Conservation (phyloP, 2,797 vertebrate species). For the Sarcoramphus papa region DNA sequence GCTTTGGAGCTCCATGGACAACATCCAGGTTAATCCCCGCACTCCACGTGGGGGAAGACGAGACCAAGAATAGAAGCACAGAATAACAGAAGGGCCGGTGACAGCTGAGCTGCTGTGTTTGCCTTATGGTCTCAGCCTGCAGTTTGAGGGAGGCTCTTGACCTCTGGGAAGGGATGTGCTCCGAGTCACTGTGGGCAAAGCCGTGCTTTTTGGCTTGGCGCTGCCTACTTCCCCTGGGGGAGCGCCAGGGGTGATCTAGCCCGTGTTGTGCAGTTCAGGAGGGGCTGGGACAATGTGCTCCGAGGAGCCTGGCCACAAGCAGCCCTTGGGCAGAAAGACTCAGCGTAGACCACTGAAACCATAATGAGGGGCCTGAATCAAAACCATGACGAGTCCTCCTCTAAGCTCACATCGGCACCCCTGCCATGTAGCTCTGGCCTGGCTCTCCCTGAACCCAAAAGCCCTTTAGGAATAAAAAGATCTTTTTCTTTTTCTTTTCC, state of each 20-base stretch:
- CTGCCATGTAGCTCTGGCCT: neutral
- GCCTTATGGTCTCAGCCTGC: neutral
- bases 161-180: neutral
- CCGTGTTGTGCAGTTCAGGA: rapidly evolving
- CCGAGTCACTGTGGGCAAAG: neutral
- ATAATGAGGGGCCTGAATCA: neutral
- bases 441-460: neutral
- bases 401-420: neutral
- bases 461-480: neutral
- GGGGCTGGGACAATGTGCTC: neutral
- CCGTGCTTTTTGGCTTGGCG: rapidly evolving
- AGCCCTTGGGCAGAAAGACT: neutral
- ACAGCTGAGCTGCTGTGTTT: neutral
- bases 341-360: neutral
- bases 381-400: neutral
- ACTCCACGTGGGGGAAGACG: rapidly evolving
- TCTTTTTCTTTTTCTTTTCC: rapidly evolving
- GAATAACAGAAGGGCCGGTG: neutral
- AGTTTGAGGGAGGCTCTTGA: neutral
- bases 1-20: neutral
- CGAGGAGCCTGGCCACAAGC: neutral
- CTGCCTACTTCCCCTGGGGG: rapidly evolving
- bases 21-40: neutral
- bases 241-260: neutral
- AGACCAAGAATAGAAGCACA: neutral